Conservation (phyloP, 2,113 vertebrate species). For the Entelurus aequoreus region DNA sequence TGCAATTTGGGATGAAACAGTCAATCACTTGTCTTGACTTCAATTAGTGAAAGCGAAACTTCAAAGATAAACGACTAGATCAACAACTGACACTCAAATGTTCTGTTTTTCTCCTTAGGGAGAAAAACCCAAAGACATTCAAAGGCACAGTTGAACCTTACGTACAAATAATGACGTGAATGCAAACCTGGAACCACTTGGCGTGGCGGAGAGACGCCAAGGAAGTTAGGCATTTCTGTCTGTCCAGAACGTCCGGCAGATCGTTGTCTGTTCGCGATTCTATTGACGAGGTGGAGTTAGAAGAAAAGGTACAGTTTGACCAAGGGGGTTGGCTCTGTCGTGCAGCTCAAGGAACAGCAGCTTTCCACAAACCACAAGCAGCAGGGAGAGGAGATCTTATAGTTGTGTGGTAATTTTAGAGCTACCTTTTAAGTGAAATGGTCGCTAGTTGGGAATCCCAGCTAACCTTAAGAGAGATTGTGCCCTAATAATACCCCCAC, state of each 20-base stretch:
- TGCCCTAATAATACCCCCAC: conserved; percentile 6
- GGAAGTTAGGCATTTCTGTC: conserved; percentile 99
- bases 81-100: conserved; percentile 19
- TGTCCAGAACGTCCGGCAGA: conserved; percentile 99
- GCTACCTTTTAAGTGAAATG: conserved; percentile 35
- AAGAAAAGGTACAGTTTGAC: conserved; percentile 99
- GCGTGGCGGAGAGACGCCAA: conserved; percentile 99
- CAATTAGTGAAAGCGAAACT: conserved; percentile 3
- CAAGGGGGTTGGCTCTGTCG: conserved; percentile 97
- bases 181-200: conserved; percentile 99
- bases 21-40: conserved; percentile 8
- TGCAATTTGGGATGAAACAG: conserved; percentile 32
- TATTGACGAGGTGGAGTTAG: conserved; percentile 96
- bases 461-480: conserved; percentile 3
- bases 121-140: conserved; percentile 28
- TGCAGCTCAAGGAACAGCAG: conserved; percentile 86
- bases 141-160: conserved; percentile 52
- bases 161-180: conserved; percentile 93
- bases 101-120: conserved; percentile 21
- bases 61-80: conserved; percentile 8
- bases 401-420: conserved; percentile 11
- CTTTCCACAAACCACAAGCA: conserved; percentile 69
- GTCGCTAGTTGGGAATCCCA: conserved; percentile 4
- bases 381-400: conserved; percentile 63
- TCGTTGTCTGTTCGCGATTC: conserved; percentile 93